Conservation (phyloP, 2,888 invertebrate species). For the Drosophila affinis region DNA sequence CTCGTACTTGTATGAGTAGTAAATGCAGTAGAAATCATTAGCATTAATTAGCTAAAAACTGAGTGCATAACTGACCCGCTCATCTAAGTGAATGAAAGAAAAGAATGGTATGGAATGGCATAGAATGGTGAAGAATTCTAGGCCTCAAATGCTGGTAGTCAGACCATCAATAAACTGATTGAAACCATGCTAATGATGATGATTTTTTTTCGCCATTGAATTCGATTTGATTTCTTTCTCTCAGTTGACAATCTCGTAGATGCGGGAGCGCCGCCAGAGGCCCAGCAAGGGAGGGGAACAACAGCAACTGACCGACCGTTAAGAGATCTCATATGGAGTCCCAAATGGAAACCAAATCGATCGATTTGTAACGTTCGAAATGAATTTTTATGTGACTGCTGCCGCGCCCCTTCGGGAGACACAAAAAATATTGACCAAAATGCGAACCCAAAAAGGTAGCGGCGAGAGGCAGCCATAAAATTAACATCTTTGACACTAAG, state of each 20-base stretch:
- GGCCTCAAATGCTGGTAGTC: constrained; percentile 67
- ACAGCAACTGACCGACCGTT: constrained; percentile 68
- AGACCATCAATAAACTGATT: constrained; percentile 69
- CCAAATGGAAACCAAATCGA: constrained; percentile 48
- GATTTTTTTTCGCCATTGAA: constrained; percentile 56
- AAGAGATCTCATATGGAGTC: constrained; percentile 42
- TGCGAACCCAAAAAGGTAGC: constrained; percentile 66
- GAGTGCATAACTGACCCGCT: constrained; percentile 65
- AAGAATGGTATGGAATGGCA: not conserved
- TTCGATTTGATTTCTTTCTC: constrained; percentile 40
- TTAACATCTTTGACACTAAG: constrained; percentile 80
- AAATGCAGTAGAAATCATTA: constrained; percentile 51
- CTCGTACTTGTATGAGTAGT: not conserved
- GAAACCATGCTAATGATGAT: constrained; percentile 74
- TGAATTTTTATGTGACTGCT: constrained; percentile 56
- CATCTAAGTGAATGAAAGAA: constrained; percentile 16
- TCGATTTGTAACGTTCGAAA: constrained; percentile 59
- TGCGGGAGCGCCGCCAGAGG: constrained; percentile 60
- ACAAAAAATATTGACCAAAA: constrained; percentile 19
- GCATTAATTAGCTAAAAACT: constrained; percentile 62
- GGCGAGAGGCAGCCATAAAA: constrained; percentile 66
- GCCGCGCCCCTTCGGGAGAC: constrained; percentile 63
- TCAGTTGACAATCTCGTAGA: constrained; percentile 50
- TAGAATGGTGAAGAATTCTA: not conserved
- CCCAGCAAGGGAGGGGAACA: constrained; percentile 38